Evolutionary conservation across 64 coral and sea anemone species (phyloP), one percentile per base, ranked within the genome.

Genomic region (Montipora cactus): DNA sequence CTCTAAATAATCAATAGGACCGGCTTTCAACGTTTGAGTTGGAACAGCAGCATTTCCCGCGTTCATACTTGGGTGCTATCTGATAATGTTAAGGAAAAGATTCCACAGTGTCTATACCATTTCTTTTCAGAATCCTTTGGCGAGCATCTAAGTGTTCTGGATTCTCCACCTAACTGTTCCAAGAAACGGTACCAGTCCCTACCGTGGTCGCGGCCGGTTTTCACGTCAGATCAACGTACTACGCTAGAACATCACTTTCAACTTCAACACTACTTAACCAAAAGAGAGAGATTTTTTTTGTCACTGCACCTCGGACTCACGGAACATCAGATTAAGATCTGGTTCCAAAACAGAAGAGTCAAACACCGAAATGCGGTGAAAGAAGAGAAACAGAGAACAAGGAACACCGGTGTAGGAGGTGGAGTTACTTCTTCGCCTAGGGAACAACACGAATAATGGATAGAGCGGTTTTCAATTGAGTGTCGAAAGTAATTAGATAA

Each of bases 291-390:
- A 22, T 86, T 72, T 44, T 15, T 22, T 45, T 86, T 86, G 45
- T 86, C 82, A 1, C 64, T 86, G 16, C 68, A n/a, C 44, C 19
- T 86, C 9, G 82, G 82, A 71, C 64, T 86, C 2, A 86, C 82
- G 46, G 82, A 86, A 23, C 82, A 86, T 72, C 82, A 86, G 21
- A 72, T 86, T 14, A 86, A 86, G 61, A 66, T 86, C 5, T 86
- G 82, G 82, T 86, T 86, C n/a, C 82, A 86, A 86, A 86, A 86
- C n/a, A 86, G 82, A 9, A 67, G 82, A 50, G 82, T 86, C 5
- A 86, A 86, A 48, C 50, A 18, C 25, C 48, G 82, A 86, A 16
- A 86, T 69, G 45, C 3, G 23, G 28, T 50, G 8, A 49, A 72
- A 16, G 82, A 18, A 4, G 18, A 86, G n/a, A 22, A 71, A 50